Evolutionary conservation across 2,113 vertebrate species (phyloP), one percentile per base, ranked within the genome.

Genomic region (Phycodurus eques): DNA sequence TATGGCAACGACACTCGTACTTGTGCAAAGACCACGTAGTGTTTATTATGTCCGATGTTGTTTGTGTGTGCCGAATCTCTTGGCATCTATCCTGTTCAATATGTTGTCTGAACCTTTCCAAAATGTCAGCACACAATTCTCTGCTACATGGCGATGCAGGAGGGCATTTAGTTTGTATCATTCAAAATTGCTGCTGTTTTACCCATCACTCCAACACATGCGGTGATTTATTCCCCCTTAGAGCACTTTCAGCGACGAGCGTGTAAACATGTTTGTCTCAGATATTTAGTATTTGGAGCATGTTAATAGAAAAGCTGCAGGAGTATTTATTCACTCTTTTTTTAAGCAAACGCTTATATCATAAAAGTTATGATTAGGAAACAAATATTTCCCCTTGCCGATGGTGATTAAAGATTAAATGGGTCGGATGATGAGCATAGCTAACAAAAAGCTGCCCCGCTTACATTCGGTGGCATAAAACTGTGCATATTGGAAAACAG

Each of bases 71-170:
- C 47, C 57, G 60, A 69, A 72, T 75, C 63, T n/a, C 43, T 75
- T 56, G 15, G 62, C 66, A 79, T 70, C 49, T 72, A 60, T 73
- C 51, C 72, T 73, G 22, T 33, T 78, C 42, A 68, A 49, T 47
- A 51, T 44, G 6, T 65, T 54, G 67, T 70, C 68, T 81, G 79
- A 87, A 86, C 75, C 72, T 88, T 87, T 72, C 69, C 71, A 75
- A 85, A 89, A 90, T 83, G 87, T 85, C 84, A 81, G 62, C 70
- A 75, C 81, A 80, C 87, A 87, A 81, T 86, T 91, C 79, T 83
- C 68, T 81, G 80, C 82, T 83, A 73, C 87, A 80, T 80, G 79
- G 59, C 74, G 78, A 80, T 79, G 87, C 79, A 84, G 77, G 66
- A 31, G 81, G 78, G 69, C 71, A 39, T 39, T 84, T 17, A 77